Evolutionary conservation across 2,888 invertebrate genomes (phyloP), one percentile per base, ranked within the genome.

Genomic region (Troides helena): DNA sequence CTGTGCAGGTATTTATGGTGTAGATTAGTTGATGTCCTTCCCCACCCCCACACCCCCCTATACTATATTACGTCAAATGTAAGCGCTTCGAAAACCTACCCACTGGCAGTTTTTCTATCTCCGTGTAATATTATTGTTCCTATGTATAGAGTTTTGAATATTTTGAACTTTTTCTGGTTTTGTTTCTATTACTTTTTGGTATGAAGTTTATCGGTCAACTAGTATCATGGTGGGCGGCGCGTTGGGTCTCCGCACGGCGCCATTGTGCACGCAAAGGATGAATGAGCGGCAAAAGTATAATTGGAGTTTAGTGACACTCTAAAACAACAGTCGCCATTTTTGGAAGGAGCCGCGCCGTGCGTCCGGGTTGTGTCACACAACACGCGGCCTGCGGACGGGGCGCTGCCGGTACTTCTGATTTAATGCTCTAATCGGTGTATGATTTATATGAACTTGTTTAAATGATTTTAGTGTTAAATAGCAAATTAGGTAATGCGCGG

Each of bases 391-490:
- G 39, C 39, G 39, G 39, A 39, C 39, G 39, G 39, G 39, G 39
- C 39, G 39, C 39, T 39, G 10, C 39, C 53, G 17, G 50, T 65
- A 23, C 57, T 43, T 64, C 23, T 56, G 62, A 71, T 71, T 67
- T 57, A 72, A 71, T 70, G 69, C 65, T 66, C 66, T 57, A 68
- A 71, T 71, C 70, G 63, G 62, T 57, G 60, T 65, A 70, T 71
- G 60, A 39, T 72, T 72, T 74, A 71, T 71, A 79, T 77, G 76
- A 10, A 73, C 77, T 76, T 79, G 75, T 79, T 78, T 79, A 74
- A 75, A 77, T 69, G 78, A 77, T 78, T 78, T 79, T 78, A 79
- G 80, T 76, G 74, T 77, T 73, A 74, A 76, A 78, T 74, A 76
- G 75, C 74, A 75, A 76, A 76, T 78, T 75, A 77, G 77, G 72